phyloP scores from a whole-genome alignment of 35 echinoderm and acorn worm species.

The Amphiura filiformis region DNA sequence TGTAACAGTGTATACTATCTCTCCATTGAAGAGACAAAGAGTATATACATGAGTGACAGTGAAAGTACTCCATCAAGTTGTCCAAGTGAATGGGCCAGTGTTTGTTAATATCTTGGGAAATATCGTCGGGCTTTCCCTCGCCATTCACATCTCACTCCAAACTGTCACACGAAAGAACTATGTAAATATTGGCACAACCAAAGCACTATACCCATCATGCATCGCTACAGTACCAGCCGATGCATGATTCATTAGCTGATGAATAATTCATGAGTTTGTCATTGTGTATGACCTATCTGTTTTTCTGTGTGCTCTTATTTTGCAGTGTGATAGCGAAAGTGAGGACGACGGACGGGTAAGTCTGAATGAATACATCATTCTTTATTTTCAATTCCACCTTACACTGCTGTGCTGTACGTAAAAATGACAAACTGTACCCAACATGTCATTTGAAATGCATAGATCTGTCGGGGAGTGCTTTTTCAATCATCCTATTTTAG shows the following conservation, averaged over 20 bases:
- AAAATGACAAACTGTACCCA: not conserved
- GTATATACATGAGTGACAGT: not conserved
- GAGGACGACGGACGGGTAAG: conserved; percentile 35
- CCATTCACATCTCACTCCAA: not conserved
- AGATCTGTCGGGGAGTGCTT: too few relatives aligned
- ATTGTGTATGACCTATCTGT: not conserved
- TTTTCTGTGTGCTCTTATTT: not conserved
- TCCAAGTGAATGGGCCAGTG: not conserved
- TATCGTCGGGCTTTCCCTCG: not conserved
- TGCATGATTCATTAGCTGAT: not conserved
- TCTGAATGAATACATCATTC: not conserved
- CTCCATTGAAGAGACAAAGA: too few relatives aligned
- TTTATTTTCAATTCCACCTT: not conserved
- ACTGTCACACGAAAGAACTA: not conserved
- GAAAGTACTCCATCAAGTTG: not conserved
- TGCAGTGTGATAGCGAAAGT: conserved; percentile 63
- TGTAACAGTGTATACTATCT: too few relatives aligned
- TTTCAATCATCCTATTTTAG: too few relatives aligned
- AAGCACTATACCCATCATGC: not conserved
- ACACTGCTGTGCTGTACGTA: not conserved
- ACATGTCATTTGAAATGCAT: too few relatives aligned
- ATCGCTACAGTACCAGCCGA: not conserved
- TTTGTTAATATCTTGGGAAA: conserved; percentile 12
- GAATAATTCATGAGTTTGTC: conserved; percentile 3
- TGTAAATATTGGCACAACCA: not conserved